Evolutionary conservation across 2,888 invertebrate genomes (phyloP), one percentile per base, ranked within the genome.

Genomic region (Synanthedon myopaeformis): DNA sequence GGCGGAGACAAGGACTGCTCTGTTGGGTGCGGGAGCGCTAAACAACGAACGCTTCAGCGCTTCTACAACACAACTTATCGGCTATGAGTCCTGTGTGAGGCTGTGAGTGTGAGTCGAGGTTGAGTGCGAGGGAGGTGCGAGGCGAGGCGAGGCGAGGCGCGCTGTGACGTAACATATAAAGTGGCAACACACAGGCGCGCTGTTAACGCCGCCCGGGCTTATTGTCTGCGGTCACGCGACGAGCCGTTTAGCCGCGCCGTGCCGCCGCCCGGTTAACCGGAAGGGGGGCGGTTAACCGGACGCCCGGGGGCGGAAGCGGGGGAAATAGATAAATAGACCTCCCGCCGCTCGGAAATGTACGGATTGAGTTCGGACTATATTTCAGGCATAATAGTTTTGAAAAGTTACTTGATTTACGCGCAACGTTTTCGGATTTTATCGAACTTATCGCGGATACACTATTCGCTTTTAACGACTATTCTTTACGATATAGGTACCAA

Each of bases 141-240:
- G 42, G 62, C 58, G 59, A 50, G 42, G 62, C 58, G 59, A 50
- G 52, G 59, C 56, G 35, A 35, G 62, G 59, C 63, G 65, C 59
- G 62, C 67, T 67, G 70, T 78, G 80, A 81, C 78, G 84, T 79
- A 79, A 82, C 84, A 74, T 83, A 85, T 84, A 85, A 85, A 86
- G 85, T 85, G 86, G 84, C 81, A 86, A 85, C 86, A 85, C 84
- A 84, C 82, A 85, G 82, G 82, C 86, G 83, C 84, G 85, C 83
- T 82, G 84, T 84, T 84, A 84, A 83, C 86, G 84, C 83, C 80
- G 80, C 74, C 79, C 80, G 82, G 84, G 84, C 86, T 87, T 85
- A 87, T 87, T 87, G 86, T 86, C 86, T 87, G 86, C 85, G 86
- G 86, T 87, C 86, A 86, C 86, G 86, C 86, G 85, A 87, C 86